These are phyloP conservation scores for Lophura swinhoii DNA, from an alignment of 2,797 vertebrate genomes.

Conservation along the genomic window DNA sequence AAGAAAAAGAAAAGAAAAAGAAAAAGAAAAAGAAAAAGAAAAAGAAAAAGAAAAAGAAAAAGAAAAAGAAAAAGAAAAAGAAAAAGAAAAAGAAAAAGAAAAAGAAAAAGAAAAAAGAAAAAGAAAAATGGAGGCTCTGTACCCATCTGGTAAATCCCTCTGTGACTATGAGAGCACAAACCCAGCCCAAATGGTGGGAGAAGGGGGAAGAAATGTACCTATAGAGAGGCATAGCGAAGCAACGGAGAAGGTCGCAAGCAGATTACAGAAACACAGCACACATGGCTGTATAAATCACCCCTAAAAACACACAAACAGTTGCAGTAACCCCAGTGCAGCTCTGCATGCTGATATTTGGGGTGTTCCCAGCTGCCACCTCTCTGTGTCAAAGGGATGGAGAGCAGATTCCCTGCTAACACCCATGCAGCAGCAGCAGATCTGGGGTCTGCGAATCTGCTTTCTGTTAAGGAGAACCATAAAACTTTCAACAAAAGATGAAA, in stretches of 20 bases:
- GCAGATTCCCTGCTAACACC: background rate
- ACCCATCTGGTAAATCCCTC: background rate
- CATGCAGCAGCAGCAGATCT: background rate
- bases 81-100: too few species aligned
- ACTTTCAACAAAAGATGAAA: slow-evolving; percentile 32
- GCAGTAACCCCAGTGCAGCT: background rate
- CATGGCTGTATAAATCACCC: background rate
- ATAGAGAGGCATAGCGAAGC: background rate
- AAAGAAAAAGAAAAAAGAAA: too few species aligned
- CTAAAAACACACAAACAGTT: background rate
- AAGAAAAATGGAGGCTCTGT: background rate
- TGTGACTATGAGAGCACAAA: background rate
- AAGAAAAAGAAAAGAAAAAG: too few species aligned
- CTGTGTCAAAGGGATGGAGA: background rate
- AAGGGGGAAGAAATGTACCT: background rate
- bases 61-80: too few species aligned
- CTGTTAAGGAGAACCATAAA: slow-evolving; percentile 34
- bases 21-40: too few species aligned
- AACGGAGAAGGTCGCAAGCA: background rate
- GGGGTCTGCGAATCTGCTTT: slow-evolving; percentile 28
- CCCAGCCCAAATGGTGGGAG: background rate
- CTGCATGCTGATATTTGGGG: background rate
- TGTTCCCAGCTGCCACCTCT: background rate
- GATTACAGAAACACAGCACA: background rate
- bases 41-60: too few species aligned